Evolutionary conservation across 2,888 invertebrate species (phyloP).

Genomic region (Venusia cambrica): DNA sequence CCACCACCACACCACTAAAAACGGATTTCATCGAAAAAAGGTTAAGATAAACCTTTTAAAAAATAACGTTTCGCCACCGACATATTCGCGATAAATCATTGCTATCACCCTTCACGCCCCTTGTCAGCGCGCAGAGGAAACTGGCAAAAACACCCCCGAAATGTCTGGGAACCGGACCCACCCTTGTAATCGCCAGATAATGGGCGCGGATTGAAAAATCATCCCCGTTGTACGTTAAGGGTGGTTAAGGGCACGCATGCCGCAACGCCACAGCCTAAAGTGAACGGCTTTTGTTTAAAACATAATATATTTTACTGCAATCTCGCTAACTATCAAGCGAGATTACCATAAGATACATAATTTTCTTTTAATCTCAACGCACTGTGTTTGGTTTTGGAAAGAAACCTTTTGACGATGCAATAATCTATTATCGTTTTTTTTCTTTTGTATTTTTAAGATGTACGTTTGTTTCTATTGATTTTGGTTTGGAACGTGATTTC

Average conservation of each 20-base stretch:
- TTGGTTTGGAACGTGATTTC: too few relatives aligned
- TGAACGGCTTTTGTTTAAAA: too few relatives aligned
- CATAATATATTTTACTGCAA: too few relatives aligned
- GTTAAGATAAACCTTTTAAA: slow-evolving; percentile 64
- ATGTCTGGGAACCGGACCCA: slow-evolving; percentile 59
- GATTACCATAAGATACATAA: too few relatives aligned
- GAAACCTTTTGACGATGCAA: slow-evolving; percentile 5
- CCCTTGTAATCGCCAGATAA: slow-evolving; percentile 78
- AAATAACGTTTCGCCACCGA: slow-evolving; percentile 56
- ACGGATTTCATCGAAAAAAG: slow-evolving; percentile 50
- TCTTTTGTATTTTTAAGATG: too few relatives aligned
- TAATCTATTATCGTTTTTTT: too few relatives aligned
- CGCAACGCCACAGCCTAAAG: slow-evolving; percentile 14
- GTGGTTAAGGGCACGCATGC: slow-evolving; percentile 26
- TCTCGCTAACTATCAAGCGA: too few relatives aligned
- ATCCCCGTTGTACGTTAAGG: slow-evolving; percentile 60
- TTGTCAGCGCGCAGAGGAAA: slow-evolving; percentile 47
- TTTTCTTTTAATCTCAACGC: too few relatives aligned
- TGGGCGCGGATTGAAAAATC: slow-evolving; percentile 75
- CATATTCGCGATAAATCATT: slow-evolving; percentile 65
- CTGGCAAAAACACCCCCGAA: slow-evolving; percentile 65
- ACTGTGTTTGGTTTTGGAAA: too few relatives aligned
- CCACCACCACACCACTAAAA: slow-evolving; percentile 24
- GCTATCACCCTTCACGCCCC: slow-evolving; percentile 48
- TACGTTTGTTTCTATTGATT: too few relatives aligned